Evolutionary conservation across 2,797 vertebrate genomes (phyloP).

Genomic region (Channallabes apus): DNA sequence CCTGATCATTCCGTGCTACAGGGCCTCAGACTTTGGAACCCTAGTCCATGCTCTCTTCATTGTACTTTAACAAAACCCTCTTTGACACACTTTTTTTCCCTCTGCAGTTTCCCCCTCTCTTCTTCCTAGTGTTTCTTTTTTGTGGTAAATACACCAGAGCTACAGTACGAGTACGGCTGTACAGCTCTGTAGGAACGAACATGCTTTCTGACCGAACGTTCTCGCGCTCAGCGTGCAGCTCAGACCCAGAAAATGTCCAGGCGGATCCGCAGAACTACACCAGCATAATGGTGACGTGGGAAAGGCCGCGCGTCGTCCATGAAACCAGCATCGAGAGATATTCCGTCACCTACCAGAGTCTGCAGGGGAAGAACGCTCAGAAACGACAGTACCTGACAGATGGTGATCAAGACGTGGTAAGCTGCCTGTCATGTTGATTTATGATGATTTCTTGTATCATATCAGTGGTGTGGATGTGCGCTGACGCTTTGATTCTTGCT

Average conservation of each 20-base stretch:
- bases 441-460: too few relatives aligned
- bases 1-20: background rate
- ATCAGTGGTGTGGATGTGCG: background rate
- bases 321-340: constrained; percentile 93
- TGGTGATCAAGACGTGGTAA: constrained; percentile 97
- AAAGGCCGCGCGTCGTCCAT: constrained; percentile 88
- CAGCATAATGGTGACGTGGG: constrained; percentile 92
- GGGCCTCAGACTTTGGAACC: background rate
- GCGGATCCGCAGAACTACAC: constrained; percentile 94
- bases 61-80: background rate
- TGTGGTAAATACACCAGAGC: background rate
- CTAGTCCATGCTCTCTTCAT: background rate
- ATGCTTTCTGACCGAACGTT: background rate
- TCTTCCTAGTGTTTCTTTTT: background rate
- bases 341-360: constrained; percentile 86
- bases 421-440: constrained; percentile 17
- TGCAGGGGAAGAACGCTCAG: constrained; percentile 82
- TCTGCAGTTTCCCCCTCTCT: background rate
- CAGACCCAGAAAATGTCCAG: constrained; percentile 90
- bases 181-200: too few relatives aligned
- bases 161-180: background rate
- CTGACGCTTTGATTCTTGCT: constrained; percentile 1
- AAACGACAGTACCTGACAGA: constrained; percentile 93
- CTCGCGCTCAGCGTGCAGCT: constrained; percentile 84
- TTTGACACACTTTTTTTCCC: background rate